phyloP scores from a whole-genome alignment of 2,888 invertebrate genomes.

The Eilema sororculum region DNA sequence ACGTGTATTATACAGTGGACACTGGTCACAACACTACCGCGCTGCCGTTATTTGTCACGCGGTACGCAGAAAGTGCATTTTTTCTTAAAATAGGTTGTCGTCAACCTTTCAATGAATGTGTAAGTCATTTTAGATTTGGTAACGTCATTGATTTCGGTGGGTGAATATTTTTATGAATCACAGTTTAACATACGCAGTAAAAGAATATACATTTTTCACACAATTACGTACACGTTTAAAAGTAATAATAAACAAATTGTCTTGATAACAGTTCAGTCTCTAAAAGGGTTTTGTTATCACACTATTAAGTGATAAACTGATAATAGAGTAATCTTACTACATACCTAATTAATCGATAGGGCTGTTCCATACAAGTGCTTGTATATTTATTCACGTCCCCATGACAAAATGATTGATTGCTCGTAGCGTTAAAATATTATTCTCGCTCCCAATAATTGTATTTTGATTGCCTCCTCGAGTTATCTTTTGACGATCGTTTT shows the following conservation, averaged over 20 bases:
- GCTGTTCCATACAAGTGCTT: conserved; percentile 43
- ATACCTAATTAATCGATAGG: conserved; percentile 56
- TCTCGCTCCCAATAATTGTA: conserved; percentile 32
- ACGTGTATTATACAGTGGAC: not conserved
- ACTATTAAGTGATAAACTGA: conserved; percentile 45
- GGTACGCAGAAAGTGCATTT: not conserved
- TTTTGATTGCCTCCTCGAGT: conserved; percentile 35
- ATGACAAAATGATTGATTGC: conserved; percentile 49
- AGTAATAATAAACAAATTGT: conserved; percentile 27
- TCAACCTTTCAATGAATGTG: not conserved
- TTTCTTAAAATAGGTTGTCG: not conserved
- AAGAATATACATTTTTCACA: not conserved
- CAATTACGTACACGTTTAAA: not conserved
- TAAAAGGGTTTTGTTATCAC: conserved; percentile 52
- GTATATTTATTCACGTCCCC: conserved; percentile 41
- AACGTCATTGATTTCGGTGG: not conserved
- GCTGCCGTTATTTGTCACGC: not conserved
- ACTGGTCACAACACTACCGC: not conserved
- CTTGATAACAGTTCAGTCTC: conserved; percentile 37
- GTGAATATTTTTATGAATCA: not conserved
- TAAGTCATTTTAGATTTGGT: not conserved
- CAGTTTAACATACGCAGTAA: not conserved
- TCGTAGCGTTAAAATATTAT: conserved; percentile 38
- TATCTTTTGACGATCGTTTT: conserved; percentile 5
- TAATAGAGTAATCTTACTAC: conserved; percentile 43